Conservation (phyloP, 2,888 invertebrate species). For the Apodemia mormo region DNA sequence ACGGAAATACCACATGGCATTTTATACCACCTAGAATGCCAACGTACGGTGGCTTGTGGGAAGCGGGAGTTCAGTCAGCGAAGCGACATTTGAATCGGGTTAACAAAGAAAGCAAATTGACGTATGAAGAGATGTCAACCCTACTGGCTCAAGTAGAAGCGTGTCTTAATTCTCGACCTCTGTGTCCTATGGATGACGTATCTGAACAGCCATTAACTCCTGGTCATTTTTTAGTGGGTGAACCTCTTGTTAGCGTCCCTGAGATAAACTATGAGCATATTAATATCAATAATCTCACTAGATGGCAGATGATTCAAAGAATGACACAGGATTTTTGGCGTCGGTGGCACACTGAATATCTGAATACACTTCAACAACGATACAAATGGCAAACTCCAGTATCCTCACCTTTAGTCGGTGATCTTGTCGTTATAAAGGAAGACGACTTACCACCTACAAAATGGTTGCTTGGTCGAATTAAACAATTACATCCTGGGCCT, state of each 20-base stretch:
- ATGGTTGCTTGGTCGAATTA: too few relatives aligned
- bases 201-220: too few relatives aligned
- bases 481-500: too few relatives aligned
- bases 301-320: constrained; percentile 40
- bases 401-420: constrained; percentile 24
- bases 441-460: too few relatives aligned
- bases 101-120: constrained; percentile 19
- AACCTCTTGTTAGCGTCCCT: too few relatives aligned
- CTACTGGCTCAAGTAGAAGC: constrained; percentile 20
- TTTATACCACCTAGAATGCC: too few relatives aligned
- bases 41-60: too few relatives aligned
- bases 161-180: constrained; percentile 21
- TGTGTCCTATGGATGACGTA: background rate
- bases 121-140: constrained; percentile 19
- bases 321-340: constrained; percentile 40
- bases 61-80: too few relatives aligned
- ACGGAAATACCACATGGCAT: too few relatives aligned
- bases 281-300: constrained; percentile 26
- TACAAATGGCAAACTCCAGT: constrained; percentile 35
- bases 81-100: too few relatives aligned
- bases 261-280: constrained; percentile 14
- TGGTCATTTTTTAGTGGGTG: too few relatives aligned
- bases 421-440: constrained; percentile 36
- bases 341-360: constrained; percentile 40
- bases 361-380: constrained; percentile 37